phyloP scores from a whole-genome alignment of 2,113 vertebrate species.

The Malurus melanocephalus region DNA sequence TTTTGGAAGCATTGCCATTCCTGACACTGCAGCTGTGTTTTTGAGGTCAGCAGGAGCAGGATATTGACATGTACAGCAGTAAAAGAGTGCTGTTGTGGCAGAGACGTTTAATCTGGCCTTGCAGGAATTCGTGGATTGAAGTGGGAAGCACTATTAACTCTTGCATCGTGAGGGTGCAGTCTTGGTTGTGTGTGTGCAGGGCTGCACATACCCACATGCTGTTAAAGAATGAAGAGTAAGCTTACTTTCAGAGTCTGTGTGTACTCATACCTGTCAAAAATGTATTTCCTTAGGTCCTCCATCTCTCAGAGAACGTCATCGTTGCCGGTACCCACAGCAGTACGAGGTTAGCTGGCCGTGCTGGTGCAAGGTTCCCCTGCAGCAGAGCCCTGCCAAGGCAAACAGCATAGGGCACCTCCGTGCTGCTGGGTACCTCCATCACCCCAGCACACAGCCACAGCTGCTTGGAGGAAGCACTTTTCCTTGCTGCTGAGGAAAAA shows the following conservation, averaged over 20 bases:
- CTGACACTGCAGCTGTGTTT: conserved; percentile 44
- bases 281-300: not conserved
- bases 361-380: not conserved
- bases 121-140: conserved; percentile 5
- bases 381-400: not conserved
- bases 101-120: conserved; percentile 26
- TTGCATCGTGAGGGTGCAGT: not conserved
- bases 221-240: not conserved
- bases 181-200: not conserved
- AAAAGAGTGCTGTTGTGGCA: conserved; percentile 28
- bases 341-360: not conserved
- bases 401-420: not conserved
- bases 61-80: not conserved
- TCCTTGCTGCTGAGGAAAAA: not conserved
- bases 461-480: not conserved
- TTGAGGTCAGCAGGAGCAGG: conserved; percentile 2
- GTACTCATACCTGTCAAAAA: not conserved
- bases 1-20: conserved; percentile 20
- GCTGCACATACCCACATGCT: accelerated
- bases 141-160: not conserved
- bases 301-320: accelerated
- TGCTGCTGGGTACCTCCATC: not conserved
- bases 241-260: not conserved
- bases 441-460: not conserved
- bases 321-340: not conserved